Evolutionary conservation across 2,113 vertebrate species (phyloP).

Genomic region (Telmatochromis sp.): DNA sequence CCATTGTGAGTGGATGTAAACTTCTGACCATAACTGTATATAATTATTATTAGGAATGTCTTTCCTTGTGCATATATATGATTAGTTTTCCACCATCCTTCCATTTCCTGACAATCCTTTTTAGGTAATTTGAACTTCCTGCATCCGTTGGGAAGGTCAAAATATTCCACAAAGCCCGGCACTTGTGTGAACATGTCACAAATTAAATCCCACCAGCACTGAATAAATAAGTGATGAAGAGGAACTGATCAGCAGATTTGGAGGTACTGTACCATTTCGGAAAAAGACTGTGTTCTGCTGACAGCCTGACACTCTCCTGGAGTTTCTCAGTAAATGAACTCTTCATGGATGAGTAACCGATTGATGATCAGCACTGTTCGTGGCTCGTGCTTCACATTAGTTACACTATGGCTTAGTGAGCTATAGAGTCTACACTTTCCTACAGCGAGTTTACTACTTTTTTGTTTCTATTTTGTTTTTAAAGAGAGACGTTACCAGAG

Average conservation of each 20-base stretch:
- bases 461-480: neutral
- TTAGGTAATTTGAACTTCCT: neutral
- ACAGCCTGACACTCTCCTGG: neutral
- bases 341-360: neutral
- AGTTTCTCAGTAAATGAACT: neutral
- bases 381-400: neutral
- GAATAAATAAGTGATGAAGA: constrained; percentile 56
- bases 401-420: neutral
- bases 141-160: neutral
- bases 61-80: neutral
- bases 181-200: neutral
- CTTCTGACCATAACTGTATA: neutral
- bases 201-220: neutral
- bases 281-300: constrained; percentile 31
- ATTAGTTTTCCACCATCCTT: neutral
- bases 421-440: neutral
- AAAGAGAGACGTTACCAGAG: neutral
- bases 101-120: neutral
- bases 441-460: neutral
- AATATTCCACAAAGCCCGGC: constrained; percentile 30
- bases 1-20: neutral
- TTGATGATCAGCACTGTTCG: constrained; percentile 48
- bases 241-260: constrained; percentile 66
- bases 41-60: neutral
- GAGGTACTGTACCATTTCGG: constrained; percentile 42